These are phyloP conservation scores for Connochaetes taurinus DNA, from an alignment of 2,113 vertebrate genomes.

Conservation along the genomic window DNA sequence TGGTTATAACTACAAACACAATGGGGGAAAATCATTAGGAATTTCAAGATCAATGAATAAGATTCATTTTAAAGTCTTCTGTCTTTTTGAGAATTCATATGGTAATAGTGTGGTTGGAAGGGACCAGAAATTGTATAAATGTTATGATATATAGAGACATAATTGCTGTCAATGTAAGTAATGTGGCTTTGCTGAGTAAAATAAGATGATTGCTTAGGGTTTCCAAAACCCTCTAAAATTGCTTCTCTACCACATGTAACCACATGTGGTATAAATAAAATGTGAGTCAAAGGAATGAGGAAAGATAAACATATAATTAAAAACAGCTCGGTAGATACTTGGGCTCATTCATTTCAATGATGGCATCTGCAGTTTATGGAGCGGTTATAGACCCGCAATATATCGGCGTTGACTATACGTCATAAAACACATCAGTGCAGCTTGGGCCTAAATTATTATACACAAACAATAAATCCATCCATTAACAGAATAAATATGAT, in stretches of 20 bases:
- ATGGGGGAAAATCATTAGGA: conserved; percentile 18
- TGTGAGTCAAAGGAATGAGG: conserved; percentile 74
- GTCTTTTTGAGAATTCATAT: conserved; percentile 30
- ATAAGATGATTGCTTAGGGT: conserved; percentile 67
- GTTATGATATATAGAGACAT: conserved; percentile 51
- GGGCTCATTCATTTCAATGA: conserved; percentile 76
- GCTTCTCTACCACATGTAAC: conserved; percentile 75
- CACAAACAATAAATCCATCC: conserved; percentile 79
- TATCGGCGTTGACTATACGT: conserved; percentile 76
- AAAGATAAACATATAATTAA: conserved; percentile 84
- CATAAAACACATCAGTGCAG: conserved; percentile 79
- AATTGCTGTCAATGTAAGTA: conserved; percentile 69
- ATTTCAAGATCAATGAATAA: background rate
- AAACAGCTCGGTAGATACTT: conserved; percentile 77
- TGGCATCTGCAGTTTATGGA: conserved; percentile 75
- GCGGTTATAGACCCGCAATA: conserved; percentile 68
- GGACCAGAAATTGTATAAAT: conserved; percentile 42
- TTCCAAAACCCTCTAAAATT: conserved; percentile 71
- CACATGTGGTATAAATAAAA: conserved; percentile 81
- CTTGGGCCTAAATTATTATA: conserved; percentile 75
- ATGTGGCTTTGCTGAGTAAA: conserved; percentile 65
- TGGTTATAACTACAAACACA: background rate
- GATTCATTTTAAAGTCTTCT: conserved; percentile 1
- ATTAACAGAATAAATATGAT: conserved; percentile 79
- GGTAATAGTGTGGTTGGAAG: conserved; percentile 27